Base-by-base conservation (phyloP, 2,888 invertebrate genomes). In the Halocaridina rubra region DNA sequence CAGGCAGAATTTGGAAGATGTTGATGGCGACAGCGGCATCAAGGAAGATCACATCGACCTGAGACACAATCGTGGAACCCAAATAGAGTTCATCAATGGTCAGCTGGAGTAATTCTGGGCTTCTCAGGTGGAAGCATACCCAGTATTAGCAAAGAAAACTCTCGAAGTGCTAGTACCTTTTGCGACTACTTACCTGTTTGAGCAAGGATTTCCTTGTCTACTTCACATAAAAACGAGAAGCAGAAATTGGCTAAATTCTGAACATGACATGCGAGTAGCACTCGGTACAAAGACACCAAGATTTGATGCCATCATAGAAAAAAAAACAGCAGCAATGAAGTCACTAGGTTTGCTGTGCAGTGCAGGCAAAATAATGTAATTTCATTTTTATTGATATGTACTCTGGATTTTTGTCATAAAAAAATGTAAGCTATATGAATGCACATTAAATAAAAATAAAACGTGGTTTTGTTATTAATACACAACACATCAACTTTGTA, bases 81-180 rank as follows among this genome's bases (percentile, higher is more conserved):
- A 64, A 64, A 64, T 64, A 24, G 29, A 64, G 67, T 64, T 64
- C 67, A 64, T 24, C 67, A 64, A 22, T 64, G 67, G 29, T 64
- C 67, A 64, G 29, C 24, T 64, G 16, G 2, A 7, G 67, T 24
- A 64, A n/a, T 29, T 64, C 67, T 64, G 19, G 67, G 67, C 67
- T 64, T 64, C 67, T 64, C 27, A 64, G 67, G 19, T 64, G 67
- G 67, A 64, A 64, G 67, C 67, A 64, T 64, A 64, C 67, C 67
- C 29, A 4, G 67, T 64, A 13, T 8, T 64, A 64, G 67, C 27
- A 64, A 64, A 64, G 29, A 64, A 64, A 64, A 16, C 27, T 64
- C 53, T 53, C 53, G 8, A 53, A 53, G 10, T 64, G 67, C 3
- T 64, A 64, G 67, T 64, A 16, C 16, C 67, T 3, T 64, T 3